Conservation (phyloP, 2,113 vertebrate species). For the Fukomys damarensis region DNA sequence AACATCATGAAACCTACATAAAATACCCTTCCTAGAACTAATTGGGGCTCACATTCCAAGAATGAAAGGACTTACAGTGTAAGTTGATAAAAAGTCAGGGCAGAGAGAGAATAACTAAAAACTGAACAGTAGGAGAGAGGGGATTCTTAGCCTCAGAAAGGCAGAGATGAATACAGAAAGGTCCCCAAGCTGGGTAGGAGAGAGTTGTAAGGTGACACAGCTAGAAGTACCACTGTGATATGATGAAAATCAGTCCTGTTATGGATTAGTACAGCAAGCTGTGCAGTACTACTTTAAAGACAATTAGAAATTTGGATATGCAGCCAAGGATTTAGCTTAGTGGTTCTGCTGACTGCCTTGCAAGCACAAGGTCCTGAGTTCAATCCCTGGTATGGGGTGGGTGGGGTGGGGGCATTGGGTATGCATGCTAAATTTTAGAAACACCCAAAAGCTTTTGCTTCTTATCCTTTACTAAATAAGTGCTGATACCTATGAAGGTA, state of each 20-base stretch:
- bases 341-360: too few relatives aligned
- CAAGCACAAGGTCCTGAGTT: too few relatives aligned
- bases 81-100: not conserved
- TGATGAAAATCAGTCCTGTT: not conserved
- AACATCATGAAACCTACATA: not conserved
- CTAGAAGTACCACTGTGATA: not conserved
- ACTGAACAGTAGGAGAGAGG: not conserved
- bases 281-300: not conserved
- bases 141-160: not conserved
- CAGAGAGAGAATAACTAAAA: slow-evolving; percentile 23
- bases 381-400: too few relatives aligned
- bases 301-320: not conserved
- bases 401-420: too few relatives aligned
- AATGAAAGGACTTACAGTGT: not conserved
- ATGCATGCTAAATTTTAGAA: not conserved
- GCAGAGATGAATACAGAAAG: not conserved
- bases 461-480: not conserved
- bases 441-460: not conserved
- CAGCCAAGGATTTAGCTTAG: too few relatives aligned
- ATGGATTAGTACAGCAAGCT: not conserved
- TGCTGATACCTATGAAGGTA: not conserved
- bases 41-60: slow-evolving; percentile 42
- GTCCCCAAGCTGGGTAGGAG: not conserved
- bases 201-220: not conserved
- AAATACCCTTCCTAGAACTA: slow-evolving; percentile 45